phyloP scores from a whole-genome alignment of 1,140 invertebrate species.

The Dermatophagoides farinae region DNA sequence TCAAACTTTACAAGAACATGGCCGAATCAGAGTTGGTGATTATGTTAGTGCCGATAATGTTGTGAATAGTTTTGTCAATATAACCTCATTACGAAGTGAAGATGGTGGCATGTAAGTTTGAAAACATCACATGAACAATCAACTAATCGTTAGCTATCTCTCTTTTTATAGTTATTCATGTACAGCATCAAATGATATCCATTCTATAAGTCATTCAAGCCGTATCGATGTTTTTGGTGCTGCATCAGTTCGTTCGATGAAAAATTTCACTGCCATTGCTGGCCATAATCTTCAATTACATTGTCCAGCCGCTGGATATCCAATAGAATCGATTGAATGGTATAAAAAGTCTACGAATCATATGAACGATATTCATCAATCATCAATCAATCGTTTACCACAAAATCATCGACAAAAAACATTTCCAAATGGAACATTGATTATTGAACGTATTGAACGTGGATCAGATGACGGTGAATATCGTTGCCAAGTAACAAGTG shows the following conservation, averaged over 20 bases:
- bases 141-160: too few relatives aligned
- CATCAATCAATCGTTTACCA: conserved; percentile 34
- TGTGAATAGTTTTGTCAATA: conserved; percentile 83
- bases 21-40: conserved; percentile 43
- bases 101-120: conserved; percentile 65
- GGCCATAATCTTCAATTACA: conserved; percentile 62
- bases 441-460: conserved; percentile 81
- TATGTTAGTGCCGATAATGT: conserved; percentile 75
- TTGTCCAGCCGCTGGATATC: conserved; percentile 80
- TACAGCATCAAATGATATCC: conserved; percentile 57
- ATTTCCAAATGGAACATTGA: conserved; percentile 73
- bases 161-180: conserved; percentile 51
- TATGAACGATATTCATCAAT: too few relatives aligned
- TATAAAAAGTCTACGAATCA: neutral
- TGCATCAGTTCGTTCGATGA: conserved; percentile 70
- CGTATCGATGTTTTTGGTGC: conserved; percentile 66
- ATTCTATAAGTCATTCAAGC: conserved; percentile 49
- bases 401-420: conserved; percentile 86
- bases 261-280: conserved; percentile 68
- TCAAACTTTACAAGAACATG: conserved; percentile 11
- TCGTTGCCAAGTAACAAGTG: conserved; percentile 40
- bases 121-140: too few relatives aligned
- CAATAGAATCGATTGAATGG: conserved; percentile 67
- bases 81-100: conserved; percentile 46
- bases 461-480: conserved; percentile 26